phyloP scores from a whole-genome alignment of 2,888 invertebrate species.

The Drosophila flavopinicola region DNA sequence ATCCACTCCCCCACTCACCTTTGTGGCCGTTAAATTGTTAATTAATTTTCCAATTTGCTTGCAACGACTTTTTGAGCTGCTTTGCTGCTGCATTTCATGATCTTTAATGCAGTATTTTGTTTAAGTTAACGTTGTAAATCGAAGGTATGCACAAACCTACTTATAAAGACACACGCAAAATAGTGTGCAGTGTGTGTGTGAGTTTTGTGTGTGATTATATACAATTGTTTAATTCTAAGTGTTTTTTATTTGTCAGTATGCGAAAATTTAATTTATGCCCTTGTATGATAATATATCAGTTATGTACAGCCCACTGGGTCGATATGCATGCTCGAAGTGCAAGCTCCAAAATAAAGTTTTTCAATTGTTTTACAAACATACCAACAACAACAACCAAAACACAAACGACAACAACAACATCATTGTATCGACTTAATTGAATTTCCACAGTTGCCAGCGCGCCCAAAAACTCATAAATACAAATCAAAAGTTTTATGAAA shows the following conservation, averaged over 20 bases:
- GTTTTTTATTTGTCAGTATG: constrained; percentile 56
- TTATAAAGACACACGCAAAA: constrained; percentile 30
- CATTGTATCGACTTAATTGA: constrained; percentile 53
- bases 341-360: constrained; percentile 71
- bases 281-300: constrained; percentile 74
- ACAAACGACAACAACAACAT: constrained; percentile 1
- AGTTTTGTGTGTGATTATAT: constrained; percentile 22
- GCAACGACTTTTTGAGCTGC: constrained; percentile 55
- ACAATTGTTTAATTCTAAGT: constrained; percentile 59
- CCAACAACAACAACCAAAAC: constrained; percentile 32
- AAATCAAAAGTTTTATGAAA: constrained; percentile 80
- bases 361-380: constrained; percentile 77
- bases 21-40: constrained; percentile 68
- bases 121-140: constrained; percentile 44
- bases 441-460: constrained; percentile 49
- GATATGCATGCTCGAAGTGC: constrained; percentile 38
- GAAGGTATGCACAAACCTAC: constrained; percentile 41
- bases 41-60: constrained; percentile 49
- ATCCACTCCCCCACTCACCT: constrained; percentile 15
- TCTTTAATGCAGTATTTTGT: constrained; percentile 56
- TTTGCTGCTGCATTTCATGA: constrained; percentile 28
- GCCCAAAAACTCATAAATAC: constrained; percentile 71
- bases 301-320: constrained; percentile 32
- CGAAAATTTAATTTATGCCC: constrained; percentile 64
- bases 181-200: constrained; percentile 6